Conservation (phyloP, 2,888 invertebrate species). For the Platycheirus rosarum region DNA sequence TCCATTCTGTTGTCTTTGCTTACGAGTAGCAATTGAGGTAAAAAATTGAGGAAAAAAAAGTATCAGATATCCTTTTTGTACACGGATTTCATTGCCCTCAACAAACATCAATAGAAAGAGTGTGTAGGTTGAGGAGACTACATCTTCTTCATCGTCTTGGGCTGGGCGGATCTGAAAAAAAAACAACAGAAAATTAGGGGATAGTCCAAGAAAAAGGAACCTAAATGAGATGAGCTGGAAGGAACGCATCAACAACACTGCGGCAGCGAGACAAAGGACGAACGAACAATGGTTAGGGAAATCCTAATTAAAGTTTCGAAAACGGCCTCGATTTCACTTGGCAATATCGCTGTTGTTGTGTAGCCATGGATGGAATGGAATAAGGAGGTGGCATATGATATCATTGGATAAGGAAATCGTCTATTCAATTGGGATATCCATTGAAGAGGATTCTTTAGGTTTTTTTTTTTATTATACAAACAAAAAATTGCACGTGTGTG, state of each 20-base stretch:
- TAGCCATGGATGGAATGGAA: background rate
- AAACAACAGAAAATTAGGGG: background rate
- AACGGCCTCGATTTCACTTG: constrained; percentile 65
- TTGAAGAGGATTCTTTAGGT: constrained; percentile 19
- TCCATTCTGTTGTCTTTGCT: constrained; percentile 23
- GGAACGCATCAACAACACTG: constrained; percentile 4
- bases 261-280: constrained; percentile 58
- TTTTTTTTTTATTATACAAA: constrained; percentile 3
- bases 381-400: constrained; percentile 8
- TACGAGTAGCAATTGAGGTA: constrained; percentile 64
- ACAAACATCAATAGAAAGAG: constrained; percentile 35
- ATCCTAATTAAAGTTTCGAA: constrained; percentile 71
- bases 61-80: constrained; percentile 60
- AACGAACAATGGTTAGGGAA: constrained; percentile 59
- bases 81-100: constrained; percentile 42
- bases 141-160: too few species aligned
- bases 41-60: constrained; percentile 24
- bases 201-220: constrained; percentile 24
- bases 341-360: constrained; percentile 45
- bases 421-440: constrained; percentile 49
- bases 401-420: constrained; percentile 46
- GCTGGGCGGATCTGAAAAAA: background rate
- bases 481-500: constrained; percentile 52
- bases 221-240: constrained; percentile 35
- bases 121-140: background rate